phyloP scores from a whole-genome alignment of 2,797 vertebrate genomes.

The Odontamblyopus rebecca region DNA sequence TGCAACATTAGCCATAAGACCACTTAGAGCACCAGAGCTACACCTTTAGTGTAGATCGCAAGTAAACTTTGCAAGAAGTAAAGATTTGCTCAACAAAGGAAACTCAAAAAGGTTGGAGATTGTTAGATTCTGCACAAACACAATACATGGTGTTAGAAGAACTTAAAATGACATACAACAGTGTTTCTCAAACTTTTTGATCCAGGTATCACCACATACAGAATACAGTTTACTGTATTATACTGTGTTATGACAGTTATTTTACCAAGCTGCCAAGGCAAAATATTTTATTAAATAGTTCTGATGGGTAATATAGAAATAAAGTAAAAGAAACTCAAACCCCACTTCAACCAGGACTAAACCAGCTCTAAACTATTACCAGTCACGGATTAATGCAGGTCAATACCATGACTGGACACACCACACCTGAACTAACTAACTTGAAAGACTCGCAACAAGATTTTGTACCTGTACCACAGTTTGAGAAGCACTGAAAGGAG shows the following conservation, averaged over 20 bases:
- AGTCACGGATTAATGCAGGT: background rate
- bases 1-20: constrained; percentile 49
- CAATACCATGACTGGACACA: background rate
- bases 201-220: background rate
- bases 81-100: constrained; percentile 38
- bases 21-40: background rate
- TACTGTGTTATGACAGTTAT: background rate
- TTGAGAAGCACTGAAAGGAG: constrained; percentile 5
- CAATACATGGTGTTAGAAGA: background rate
- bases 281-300: background rate
- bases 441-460: background rate
- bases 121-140: constrained; percentile 5
- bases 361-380: background rate
- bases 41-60: constrained; percentile 51
- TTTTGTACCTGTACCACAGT: background rate
- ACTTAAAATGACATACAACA: background rate
- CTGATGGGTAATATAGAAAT: background rate
- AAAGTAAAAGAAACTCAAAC: background rate
- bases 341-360: background rate
- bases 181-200: background rate
- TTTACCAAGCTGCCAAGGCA: background rate
- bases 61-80: constrained; percentile 57
- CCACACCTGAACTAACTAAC: background rate
- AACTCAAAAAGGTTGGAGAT: constrained; percentile 15
- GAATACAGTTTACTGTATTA: too few relatives aligned